Evolutionary conservation across 2,888 invertebrate genomes (phyloP).

Genomic region (Teinopalpus imperialis): DNA sequence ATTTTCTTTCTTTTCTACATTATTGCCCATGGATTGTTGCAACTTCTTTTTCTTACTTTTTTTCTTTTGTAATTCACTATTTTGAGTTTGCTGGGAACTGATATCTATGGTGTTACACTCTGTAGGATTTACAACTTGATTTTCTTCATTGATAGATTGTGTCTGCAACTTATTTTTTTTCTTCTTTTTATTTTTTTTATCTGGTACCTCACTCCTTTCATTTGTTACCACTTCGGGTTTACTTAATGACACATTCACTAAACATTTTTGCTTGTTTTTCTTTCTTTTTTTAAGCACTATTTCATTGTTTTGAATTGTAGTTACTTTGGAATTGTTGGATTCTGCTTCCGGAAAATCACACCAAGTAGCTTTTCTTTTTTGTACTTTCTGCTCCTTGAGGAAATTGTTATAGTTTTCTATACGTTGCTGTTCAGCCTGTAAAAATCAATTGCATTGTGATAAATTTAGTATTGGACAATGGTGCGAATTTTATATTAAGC

Average conservation of each 20-base stretch:
- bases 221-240: not conserved
- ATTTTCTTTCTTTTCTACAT: slow-evolving; percentile 10
- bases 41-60: slow-evolving; percentile 16
- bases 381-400: slow-evolving; percentile 70
- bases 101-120: not conserved
- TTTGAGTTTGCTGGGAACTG: not conserved
- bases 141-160: slow-evolving; percentile 35
- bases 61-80: not conserved
- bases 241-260: not conserved
- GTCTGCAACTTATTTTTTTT: slow-evolving; percentile 25
- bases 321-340: slow-evolving; percentile 34
- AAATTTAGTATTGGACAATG: too few species aligned
- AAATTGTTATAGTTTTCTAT: slow-evolving; percentile 77
- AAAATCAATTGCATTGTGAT: too few species aligned
- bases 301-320: too few species aligned
- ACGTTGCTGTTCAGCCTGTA: slow-evolving; percentile 72
- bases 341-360: slow-evolving; percentile 77
- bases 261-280: not conserved
- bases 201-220: slow-evolving; percentile 23
- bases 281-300: slow-evolving; percentile 15
- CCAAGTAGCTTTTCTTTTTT: slow-evolving; percentile 75
- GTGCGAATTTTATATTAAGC: too few species aligned
- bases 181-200: slow-evolving; percentile 28
- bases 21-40: not conserved
- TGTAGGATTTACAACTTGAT: not conserved